These are phyloP conservation scores for Furnarius figulus DNA, from an alignment of 2,113 vertebrate genomes.

Conservation along the genomic window DNA sequence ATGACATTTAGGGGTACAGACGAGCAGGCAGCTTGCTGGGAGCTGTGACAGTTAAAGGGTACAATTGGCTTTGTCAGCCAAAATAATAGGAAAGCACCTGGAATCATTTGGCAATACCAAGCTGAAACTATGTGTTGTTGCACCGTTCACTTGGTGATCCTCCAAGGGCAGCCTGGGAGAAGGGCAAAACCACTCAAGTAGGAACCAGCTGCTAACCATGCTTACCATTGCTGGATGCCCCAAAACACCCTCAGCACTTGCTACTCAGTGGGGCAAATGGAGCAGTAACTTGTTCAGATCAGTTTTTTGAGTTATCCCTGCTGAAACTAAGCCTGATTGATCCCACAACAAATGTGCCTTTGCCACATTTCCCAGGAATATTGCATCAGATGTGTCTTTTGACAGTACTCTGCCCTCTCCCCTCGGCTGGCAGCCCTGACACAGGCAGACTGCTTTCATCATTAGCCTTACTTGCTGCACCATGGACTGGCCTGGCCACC, in stretches of 20 bases:
- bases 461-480: background rate
- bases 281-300: background rate
- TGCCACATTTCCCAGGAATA: background rate
- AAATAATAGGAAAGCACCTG: background rate
- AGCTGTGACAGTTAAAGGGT: background rate
- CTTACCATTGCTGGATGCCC: background rate
- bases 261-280: background rate
- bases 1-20: slow-evolving; percentile 11
- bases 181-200: background rate
- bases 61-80: background rate
- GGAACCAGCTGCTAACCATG: background rate
- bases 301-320: background rate
- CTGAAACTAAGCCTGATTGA: background rate
- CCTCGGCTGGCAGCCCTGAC: background rate
- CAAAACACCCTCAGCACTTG: background rate
- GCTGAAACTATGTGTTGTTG: background rate
- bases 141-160: background rate
- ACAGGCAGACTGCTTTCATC: background rate
- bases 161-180: background rate
- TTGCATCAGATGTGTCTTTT: background rate
- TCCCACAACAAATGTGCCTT: background rate
- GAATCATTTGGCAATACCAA: background rate
- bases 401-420: background rate
- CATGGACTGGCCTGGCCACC: background rate
- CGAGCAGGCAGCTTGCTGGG: background rate